phyloP scores from a whole-genome alignment of 2,888 invertebrate genomes.

The Boloria selene region DNA sequence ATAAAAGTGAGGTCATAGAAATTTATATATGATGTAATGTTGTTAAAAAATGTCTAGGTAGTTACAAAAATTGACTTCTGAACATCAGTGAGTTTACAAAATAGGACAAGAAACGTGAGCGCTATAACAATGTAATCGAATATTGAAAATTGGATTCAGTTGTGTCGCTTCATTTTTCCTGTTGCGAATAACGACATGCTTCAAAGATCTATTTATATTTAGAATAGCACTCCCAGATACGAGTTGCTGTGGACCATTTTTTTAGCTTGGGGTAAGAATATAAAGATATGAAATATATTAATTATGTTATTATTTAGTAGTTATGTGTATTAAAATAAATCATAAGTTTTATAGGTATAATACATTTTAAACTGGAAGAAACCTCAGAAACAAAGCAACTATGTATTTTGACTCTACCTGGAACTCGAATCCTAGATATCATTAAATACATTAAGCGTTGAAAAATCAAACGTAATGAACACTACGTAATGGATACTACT shows the following conservation, averaged over 20 bases:
- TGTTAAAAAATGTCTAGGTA: background rate
- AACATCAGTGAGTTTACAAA: constrained; percentile 9
- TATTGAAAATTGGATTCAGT: constrained; percentile 17
- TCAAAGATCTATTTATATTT: background rate
- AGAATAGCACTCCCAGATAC: background rate
- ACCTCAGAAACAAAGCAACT: too few species aligned
- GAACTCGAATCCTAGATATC: too few species aligned
- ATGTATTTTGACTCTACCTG: too few species aligned
- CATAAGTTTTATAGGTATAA: too few species aligned
- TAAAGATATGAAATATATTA: too few species aligned
- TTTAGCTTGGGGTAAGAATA: background rate
- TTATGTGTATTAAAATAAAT: too few species aligned
- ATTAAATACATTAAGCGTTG: too few species aligned
- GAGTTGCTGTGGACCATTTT: background rate
- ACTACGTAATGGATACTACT: too few species aligned
- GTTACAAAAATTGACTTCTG: constrained; percentile 6
- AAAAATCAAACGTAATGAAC: too few species aligned
- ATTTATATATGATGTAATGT: background rate
- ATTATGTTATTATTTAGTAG: too few species aligned
- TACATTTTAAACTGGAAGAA: too few species aligned
- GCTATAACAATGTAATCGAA: constrained; percentile 29
- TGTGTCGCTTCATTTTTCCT: constrained; percentile 16
- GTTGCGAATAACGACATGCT: constrained; percentile 11
- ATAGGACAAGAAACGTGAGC: constrained; percentile 18
- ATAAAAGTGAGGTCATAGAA: background rate